Percentiles rank a stretch among this genome's conserved stretches.
Conservation (phyloP, 2,888 invertebrate genomes). For the Thymelicus lineola region DNA sequence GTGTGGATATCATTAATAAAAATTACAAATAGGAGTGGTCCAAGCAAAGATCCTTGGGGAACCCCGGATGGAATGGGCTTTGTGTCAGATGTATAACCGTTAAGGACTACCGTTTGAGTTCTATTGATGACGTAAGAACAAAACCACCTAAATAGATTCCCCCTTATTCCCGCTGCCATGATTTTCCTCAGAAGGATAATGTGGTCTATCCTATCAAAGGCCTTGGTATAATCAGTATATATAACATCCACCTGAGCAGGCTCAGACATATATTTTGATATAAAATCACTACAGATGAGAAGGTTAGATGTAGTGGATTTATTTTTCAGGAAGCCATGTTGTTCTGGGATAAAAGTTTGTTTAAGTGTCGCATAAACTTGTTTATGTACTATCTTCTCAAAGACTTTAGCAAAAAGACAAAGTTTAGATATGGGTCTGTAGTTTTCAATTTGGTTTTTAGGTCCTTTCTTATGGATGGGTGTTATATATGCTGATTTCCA, state of each 20-base stretch:
- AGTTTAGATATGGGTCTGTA: conserved; percentile 38
- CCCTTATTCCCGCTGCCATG: conserved; percentile 33
- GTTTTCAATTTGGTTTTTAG: conserved; percentile 34
- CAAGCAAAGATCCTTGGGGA: neutral
- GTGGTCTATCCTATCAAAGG: conserved; percentile 42
- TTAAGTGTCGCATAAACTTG: conserved; percentile 9
- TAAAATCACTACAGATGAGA: conserved; percentile 17
- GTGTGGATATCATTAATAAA: neutral
- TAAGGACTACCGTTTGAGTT: neutral
- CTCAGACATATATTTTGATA: conserved; percentile 15
- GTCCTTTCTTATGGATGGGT: conserved; percentile 43
- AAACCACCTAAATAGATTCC: conserved; percentile 38
- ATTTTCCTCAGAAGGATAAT: conserved; percentile 38
- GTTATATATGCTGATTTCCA: conserved; percentile 42
- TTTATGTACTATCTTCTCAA: conserved; percentile 27
- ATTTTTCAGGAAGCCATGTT: conserved; percentile 40
- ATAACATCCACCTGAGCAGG: conserved; percentile 37
- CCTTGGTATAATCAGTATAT: conserved; percentile 43
- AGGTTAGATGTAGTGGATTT: conserved; percentile 36
- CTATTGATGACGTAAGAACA: neutral
- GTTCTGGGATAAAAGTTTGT: conserved; percentile 7
- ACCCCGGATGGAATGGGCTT: neutral
- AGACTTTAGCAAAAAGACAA: conserved; percentile 33
- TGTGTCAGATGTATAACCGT: neutral
- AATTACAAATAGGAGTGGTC: neutral